Evolutionary conservation across 1,140 invertebrate species (phyloP).

Genomic region (Sycophila sp.): DNA sequence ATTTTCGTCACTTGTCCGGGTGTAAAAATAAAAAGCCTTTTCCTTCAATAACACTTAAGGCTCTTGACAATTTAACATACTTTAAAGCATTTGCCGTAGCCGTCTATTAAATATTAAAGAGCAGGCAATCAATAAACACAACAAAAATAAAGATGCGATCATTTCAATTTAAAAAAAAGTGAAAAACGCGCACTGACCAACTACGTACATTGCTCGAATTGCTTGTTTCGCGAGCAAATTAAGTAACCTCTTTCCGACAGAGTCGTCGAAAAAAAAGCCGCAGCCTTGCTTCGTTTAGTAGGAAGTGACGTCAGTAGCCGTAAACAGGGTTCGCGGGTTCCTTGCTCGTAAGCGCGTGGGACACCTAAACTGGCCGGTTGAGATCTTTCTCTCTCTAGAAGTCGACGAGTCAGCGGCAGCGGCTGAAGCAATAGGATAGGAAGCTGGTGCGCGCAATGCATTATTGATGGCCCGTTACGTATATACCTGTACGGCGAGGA

Average conservation of each 20-base stretch:
- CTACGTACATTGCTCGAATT: too few species aligned
- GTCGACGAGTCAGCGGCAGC: neutral
- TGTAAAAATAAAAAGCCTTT: constrained; percentile 9
- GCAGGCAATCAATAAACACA: too few species aligned
- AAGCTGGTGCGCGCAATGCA: constrained; percentile 21
- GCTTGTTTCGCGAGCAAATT: too few species aligned
- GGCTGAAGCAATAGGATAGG: constrained; percentile 9
- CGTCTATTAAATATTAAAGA: too few species aligned
- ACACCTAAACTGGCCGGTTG: constrained; percentile 22
- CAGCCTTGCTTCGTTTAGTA: constrained; percentile 49
- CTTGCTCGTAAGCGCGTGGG: neutral
- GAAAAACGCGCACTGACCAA: too few species aligned
- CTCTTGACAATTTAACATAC: too few species aligned
- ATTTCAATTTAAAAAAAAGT: too few species aligned
- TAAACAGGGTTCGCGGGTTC: neutral
- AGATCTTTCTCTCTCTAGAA: neutral
- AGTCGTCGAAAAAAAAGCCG: too few species aligned
- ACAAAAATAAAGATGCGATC: too few species aligned
- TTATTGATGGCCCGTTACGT: constrained; percentile 31
- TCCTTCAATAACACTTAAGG: neutral
- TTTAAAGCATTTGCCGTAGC: too few species aligned
- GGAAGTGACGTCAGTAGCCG: constrained; percentile 57
- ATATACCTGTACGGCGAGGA: neutral
- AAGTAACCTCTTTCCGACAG: too few species aligned
- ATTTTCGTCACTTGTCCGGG: constrained; percentile 41